Evolutionary conservation across 2,797 vertebrate species (phyloP).

Genomic region (Rhynchonycteris naso): DNA sequence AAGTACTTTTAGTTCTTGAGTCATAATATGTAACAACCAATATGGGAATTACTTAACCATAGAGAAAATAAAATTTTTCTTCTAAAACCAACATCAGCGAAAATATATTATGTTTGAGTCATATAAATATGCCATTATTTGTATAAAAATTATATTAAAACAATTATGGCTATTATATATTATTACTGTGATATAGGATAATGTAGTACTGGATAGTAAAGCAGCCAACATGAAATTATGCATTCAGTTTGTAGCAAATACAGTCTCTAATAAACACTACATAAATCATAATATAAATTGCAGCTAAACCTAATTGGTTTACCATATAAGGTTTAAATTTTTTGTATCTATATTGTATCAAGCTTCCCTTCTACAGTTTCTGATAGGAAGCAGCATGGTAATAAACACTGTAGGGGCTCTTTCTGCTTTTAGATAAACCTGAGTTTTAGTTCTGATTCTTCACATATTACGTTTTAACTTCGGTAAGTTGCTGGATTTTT

Average conservation of each 20-base stretch:
- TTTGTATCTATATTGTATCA: neutral
- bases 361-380: neutral
- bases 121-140: conserved; percentile 27
- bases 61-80: conserved; percentile 44
- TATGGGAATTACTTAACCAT: conserved; percentile 20
- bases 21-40: neutral
- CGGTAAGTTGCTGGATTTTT: neutral
- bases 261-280: neutral
- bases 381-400: neutral
- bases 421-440: conserved; percentile 24
- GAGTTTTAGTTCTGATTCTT: conserved; percentile 1
- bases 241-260: conserved; percentile 35
- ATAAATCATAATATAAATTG: conserved; percentile 31
- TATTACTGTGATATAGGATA: conserved; percentile 11
- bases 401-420: neutral
- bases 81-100: conserved; percentile 49
- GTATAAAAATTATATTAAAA: conserved; percentile 21
- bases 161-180: conserved; percentile 24
- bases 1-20: conserved; percentile 27
- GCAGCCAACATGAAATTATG: conserved; percentile 38
- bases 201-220: conserved; percentile 48
- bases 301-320: neutral
- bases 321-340: neutral
- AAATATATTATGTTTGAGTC: conserved; percentile 31
- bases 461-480: neutral